Evolutionary conservation across 2,797 vertebrate species (phyloP), one percentile per base, ranked within the genome.

Genomic region (Galago senegalensis): DNA sequence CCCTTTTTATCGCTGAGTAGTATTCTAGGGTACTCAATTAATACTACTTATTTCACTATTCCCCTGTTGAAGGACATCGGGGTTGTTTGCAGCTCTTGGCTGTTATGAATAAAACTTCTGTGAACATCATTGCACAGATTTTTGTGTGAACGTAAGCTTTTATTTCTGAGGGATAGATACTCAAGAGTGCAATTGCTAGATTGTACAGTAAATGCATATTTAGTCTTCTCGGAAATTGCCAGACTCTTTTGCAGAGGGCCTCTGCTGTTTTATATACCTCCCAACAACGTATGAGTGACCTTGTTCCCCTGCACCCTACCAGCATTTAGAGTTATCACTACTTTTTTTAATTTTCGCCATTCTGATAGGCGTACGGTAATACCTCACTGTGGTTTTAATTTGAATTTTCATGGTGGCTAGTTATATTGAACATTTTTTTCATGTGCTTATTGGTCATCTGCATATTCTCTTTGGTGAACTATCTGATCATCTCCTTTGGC

Each of bases 91-190:
- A 69, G 14, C 31, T 75, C 75, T 69, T 58, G 56, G 17, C 84
- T 85, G 1, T 81, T 73, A 65, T 49, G 4, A 69, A 17, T 56
- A 88, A 85, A 70, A 58, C 70, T 40, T 92, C 70, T 58, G 2
- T n/a, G 46, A 69, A 77, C 65, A 56, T 89, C 75, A 18, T 25
- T 53, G 3, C 60, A 46, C 20, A 77, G 77, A 56, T 40, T 97
- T 94, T 87, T 63, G 65, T 65, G 58, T 56, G 69, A 97, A 85
- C 83, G 16, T 72, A 89, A 82, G 31, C 95, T 95, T 95, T 82
- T 75, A 63, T 77, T 95, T 94, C 84, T 90, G 75, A 92, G 70
- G 79, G 60, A 37, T 88, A 80, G 96, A 88, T 43, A 21, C 89
- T 77, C 73, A 67, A 34, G 70, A 67, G 53, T 43, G 6, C 70